Evolutionary conservation across 2,888 invertebrate species (phyloP).

Genomic region (Podotricha telesiphe): DNA sequence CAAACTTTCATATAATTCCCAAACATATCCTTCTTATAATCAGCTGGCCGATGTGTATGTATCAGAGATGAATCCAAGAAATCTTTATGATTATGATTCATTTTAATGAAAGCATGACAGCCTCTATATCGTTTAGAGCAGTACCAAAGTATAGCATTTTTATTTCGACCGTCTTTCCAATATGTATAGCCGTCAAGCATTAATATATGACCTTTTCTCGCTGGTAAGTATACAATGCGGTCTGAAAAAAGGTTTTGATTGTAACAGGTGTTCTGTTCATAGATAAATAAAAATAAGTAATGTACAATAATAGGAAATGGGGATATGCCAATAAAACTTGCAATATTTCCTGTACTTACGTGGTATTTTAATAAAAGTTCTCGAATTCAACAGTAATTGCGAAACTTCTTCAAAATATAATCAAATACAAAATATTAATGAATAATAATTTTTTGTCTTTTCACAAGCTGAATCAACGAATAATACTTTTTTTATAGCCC

Average conservation of each 20-base stretch:
- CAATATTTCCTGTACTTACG: background rate
- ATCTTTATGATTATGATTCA: constrained; percentile 42
- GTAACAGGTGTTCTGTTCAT: background rate
- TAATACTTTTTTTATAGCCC: background rate
- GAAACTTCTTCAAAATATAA: background rate
- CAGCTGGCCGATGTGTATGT: constrained; percentile 43
- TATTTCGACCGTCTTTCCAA: constrained; percentile 51
- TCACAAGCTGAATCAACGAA: background rate
- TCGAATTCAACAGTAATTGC: background rate
- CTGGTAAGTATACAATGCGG: constrained; percentile 46
- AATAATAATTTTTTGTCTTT: background rate
- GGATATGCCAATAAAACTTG: constrained; percentile 6
- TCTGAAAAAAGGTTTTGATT: constrained; percentile 31
- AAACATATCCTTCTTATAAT: constrained; percentile 30
- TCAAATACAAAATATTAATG: background rate
- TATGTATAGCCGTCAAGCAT: constrained; percentile 51
- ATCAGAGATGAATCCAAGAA: constrained; percentile 37
- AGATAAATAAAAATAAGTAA: background rate
- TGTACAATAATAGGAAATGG: background rate
- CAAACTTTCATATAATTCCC: constrained; percentile 35
- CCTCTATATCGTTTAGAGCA: constrained; percentile 49
- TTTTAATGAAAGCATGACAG: constrained; percentile 49
- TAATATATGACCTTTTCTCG: constrained; percentile 49
- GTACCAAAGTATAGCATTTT: constrained; percentile 49
- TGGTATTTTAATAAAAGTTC: constrained; percentile 7